Conservation (phyloP, 2,797 vertebrate species). For the Holocentrus rufus region DNA sequence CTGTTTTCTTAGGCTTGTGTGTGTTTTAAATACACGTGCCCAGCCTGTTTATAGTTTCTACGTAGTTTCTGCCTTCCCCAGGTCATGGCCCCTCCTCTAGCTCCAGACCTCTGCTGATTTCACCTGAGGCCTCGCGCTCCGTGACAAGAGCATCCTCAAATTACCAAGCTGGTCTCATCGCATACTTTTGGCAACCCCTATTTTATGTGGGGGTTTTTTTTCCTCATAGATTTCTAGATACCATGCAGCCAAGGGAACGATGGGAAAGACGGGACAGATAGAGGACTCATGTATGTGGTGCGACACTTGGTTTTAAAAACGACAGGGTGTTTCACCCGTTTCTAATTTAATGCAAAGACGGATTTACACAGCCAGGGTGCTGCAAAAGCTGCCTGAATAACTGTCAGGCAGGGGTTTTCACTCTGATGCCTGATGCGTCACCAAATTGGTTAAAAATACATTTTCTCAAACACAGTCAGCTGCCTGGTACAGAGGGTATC, state of each 20-base stretch:
- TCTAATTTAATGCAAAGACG: background rate
- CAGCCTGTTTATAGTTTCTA: slow-evolving; percentile 27
- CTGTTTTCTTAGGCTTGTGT: slow-evolving; percentile 50
- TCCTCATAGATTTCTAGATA: background rate
- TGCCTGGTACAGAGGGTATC: no score
- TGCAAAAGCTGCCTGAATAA: no score
- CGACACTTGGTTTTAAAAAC: background rate
- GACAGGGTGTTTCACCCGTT: no score
- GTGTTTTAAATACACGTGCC: background rate
- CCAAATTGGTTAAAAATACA: no score
- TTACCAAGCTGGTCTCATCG: background rate
- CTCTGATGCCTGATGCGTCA: no score
- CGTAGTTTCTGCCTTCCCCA: slow-evolving; percentile 15
- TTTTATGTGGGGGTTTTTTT: background rate
- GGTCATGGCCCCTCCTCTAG: background rate
- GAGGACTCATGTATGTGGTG: background rate
- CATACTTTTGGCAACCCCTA: slow-evolving; percentile 12
- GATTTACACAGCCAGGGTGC: background rate
- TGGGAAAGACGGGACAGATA: background rate
- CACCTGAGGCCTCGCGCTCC: background rate
- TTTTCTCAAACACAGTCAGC: no score
- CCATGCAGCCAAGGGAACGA: background rate
- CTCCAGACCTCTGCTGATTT: slow-evolving; percentile 36
- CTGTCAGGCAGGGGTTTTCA: no score
- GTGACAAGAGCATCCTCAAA: slow-evolving; percentile 15